Base-by-base conservation (phyloP, 1,140 invertebrate species). In the Lycorma delicatula region DNA sequence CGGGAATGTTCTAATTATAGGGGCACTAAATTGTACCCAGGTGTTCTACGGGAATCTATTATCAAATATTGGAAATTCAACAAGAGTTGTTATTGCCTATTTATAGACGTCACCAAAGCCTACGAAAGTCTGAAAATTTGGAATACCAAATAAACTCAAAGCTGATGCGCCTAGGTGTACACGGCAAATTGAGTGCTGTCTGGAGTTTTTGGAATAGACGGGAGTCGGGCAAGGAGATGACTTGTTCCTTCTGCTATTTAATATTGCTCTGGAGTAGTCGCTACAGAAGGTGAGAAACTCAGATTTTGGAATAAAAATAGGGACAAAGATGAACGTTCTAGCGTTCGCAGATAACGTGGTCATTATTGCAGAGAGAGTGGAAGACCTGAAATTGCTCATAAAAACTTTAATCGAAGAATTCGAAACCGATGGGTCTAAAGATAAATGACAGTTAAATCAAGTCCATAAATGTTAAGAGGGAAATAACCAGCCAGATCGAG, bases 151-250 rank as follows among this genome's bases (percentile, higher is more conserved):
- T n/a, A n/a, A n/a, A n/a, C n/a, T n/a, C n/a, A n/a, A n/a, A n/a
- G n/a, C n/a, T n/a, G n/a, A n/a, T n/a, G n/a, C n/a, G n/a, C n/a
- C n/a, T n/a, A n/a, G n/a, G n/a, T n/a, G n/a, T n/a, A n/a, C n/a
- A n/a, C n/a, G n/a, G n/a, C n/a, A n/a, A n/a, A n/a, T n/a, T n/a
- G n/a, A n/a, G n/a, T n/a, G n/a, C n/a, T n/a, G n/a, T n/a, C n/a
- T n/a, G n/a, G n/a, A n/a, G 7, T 56, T 56, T 29, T 13, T 12
- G 51, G 28, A 56, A 22, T 48, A 31, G 36, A 56, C 59, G 22
- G 54, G 46, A 51, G 29, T 56, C 16, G 56, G 47, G 34, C 54
- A 60, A 41, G 59, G 54, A 23, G 54, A 60, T 51, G 46, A 20
- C 18, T 36, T 56, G 18, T 56, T 44, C 4, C 47, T 20, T 2